Percentiles rank a stretch among this genome's conserved stretches.
These are phyloP conservation scores for Sinocyclocheilus maitianheensis DNA, from an alignment of 2,113 vertebrate genomes.

Conservation along the genomic window DNA sequence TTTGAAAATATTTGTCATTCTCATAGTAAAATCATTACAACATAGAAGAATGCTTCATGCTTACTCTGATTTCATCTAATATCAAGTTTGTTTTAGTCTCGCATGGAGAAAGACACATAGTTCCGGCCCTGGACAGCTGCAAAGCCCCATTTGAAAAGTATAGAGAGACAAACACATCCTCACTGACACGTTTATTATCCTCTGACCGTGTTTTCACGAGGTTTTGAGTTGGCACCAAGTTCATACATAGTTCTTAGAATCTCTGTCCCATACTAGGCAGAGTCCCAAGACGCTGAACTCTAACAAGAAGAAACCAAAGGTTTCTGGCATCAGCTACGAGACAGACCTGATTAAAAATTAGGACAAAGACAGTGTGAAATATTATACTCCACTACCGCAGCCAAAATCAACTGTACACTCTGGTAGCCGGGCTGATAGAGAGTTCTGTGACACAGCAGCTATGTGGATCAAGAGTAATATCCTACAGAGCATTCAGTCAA, in stretches of 20 bases:
- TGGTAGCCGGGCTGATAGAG: no score
- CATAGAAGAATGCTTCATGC: not conserved
- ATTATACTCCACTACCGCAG: no score
- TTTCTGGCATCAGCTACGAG: conserved; percentile 42
- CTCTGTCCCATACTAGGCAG: conserved; percentile 35
- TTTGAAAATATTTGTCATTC: not conserved
- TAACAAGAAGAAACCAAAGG: conserved; percentile 44
- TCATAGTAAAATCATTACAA: not conserved
- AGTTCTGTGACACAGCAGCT: no score
- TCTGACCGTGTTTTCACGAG: conserved; percentile 26
- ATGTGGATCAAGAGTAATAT: no score
- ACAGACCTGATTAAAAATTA: not conserved
- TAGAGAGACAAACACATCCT: conserved; percentile 12
- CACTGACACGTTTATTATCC: conserved; percentile 31
- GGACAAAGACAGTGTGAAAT: no score
- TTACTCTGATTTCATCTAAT: not conserved
- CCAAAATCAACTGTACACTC: no score
- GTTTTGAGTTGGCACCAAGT: conserved; percentile 28
- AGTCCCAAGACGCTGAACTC: conserved; percentile 47
- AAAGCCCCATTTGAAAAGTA: conserved; percentile 37
- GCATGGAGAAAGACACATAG: not conserved
- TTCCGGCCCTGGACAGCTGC: not conserved
- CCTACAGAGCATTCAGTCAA: no score
- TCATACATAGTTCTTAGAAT: conserved; percentile 29
- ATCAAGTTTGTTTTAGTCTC: not conserved